These are phyloP conservation scores for Zaprionus vittiger DNA, from an alignment of 1,140 invertebrate genomes.

Conservation along the genomic window DNA sequence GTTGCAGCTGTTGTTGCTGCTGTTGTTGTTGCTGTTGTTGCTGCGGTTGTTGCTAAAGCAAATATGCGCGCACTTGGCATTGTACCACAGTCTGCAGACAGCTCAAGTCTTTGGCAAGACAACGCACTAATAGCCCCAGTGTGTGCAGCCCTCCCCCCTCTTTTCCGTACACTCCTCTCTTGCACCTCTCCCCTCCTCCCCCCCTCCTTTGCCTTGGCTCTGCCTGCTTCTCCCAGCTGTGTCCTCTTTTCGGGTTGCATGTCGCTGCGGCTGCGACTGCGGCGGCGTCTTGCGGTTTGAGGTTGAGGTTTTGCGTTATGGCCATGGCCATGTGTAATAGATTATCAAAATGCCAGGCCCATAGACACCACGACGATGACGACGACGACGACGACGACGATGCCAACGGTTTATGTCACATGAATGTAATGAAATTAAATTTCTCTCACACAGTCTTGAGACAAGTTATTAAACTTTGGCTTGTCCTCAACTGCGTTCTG, in stretches of 20 bases:
- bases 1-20: conserved; percentile 36
- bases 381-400: conserved; percentile 3
- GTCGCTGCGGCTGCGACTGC: conserved; percentile 33
- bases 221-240: conserved; percentile 17
- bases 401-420: conserved; percentile 79
- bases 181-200: background rate
- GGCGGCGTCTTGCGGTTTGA: conserved; percentile 62
- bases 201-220: background rate
- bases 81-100: conserved; percentile 50
- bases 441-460: conserved; percentile 51
- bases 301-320: conserved; percentile 75
- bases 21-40: conserved; percentile 25
- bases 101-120: conserved; percentile 59
- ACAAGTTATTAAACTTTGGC: conserved; percentile 59
- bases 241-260: conserved; percentile 55
- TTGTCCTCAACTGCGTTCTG: conserved; percentile 29
- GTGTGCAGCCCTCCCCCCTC: background rate
- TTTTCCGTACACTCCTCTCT: no score
- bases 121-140: conserved; percentile 76
- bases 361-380: conserved; percentile 33
- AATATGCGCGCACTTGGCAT: conserved; percentile 78
- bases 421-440: conserved; percentile 82
- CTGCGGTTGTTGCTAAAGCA: conserved; percentile 60
- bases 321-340: conserved; percentile 73
- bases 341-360: conserved; percentile 79